Evolutionary conservation across 1,140 invertebrate species (phyloP), one percentile per base, ranked within the genome.

Genomic region (Macrosteles quadrilineatus): DNA sequence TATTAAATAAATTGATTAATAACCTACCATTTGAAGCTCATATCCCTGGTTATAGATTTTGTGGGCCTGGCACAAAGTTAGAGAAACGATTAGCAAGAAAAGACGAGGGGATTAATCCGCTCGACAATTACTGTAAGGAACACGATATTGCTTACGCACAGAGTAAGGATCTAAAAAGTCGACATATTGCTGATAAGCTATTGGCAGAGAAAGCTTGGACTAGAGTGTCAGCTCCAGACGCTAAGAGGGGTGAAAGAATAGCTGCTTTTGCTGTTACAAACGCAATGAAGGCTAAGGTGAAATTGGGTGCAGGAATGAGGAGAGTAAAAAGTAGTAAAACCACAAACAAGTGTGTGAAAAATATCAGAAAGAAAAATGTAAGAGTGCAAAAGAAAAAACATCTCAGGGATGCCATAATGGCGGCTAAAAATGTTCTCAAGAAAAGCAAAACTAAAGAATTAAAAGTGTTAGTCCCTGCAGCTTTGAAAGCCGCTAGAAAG

Each of bases 81-180:
- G 25, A 74, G 36, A 73, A 79, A 76, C 74, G 81, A 66, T 74
- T 83, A 74, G 69, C 32, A 31, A 74, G 78, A 71, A 80, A 77
- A 32, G 78, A 83, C 78, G 27, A 36, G 31, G 79, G 80, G 32
- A 76, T 83, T 27, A 84, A 84, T 77, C 65, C 53, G 27, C 74
- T 84, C 21, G 82, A 84, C 74, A 25, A 73, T 64, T 75, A 78
- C 19, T 82, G 81, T 68, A 81, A 79, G 73, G 66, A 78, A 30
- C 83, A 84, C 69, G 79, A 83, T 75, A 81, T 84, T 64, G 75
- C 76, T 3, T 83, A 83, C 73, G 72, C 74, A 0, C 64, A 80
- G 68, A 74, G 73, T 53, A 77, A 76, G 47, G 71, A 80, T 75
- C 65, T 81, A 62, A 25, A 64, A 17, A 71, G 72, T 29, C 73